Evolutionary conservation across 2,888 invertebrate genomes (phyloP).

Genomic region (Antheraea assamensis): DNA sequence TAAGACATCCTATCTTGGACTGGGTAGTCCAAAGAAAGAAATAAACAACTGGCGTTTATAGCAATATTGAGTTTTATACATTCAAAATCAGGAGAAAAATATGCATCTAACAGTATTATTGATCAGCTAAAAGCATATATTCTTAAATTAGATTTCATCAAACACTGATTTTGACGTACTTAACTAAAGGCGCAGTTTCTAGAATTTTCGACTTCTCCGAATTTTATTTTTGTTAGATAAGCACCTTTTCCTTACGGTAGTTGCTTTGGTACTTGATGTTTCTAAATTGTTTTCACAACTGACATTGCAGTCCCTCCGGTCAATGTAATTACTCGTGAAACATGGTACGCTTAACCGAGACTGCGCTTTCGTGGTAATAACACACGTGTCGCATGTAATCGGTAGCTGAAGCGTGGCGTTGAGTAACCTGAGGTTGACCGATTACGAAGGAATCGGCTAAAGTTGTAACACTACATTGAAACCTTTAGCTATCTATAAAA

Average conservation of each 20-base stretch:
- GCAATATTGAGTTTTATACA: no score
- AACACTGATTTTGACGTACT: no score
- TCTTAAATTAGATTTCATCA: no score
- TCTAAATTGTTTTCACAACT: slow-evolving; percentile 1
- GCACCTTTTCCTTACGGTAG: neutral
- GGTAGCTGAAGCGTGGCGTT: slow-evolving; percentile 54
- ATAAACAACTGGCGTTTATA: no score
- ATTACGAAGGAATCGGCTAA: slow-evolving; percentile 22
- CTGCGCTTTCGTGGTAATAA: slow-evolving; percentile 63
- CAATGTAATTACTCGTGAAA: slow-evolving; percentile 1
- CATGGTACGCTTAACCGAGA: slow-evolving; percentile 37
- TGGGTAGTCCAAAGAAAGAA: no score
- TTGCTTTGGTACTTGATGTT: neutral
- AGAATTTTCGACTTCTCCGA: no score
- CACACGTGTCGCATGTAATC: slow-evolving; percentile 37
- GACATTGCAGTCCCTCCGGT: neutral
- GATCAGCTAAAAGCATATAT: no score
- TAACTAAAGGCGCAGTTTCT: no score
- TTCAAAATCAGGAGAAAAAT: no score
- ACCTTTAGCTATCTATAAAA: slow-evolving; percentile 1
- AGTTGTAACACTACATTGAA: slow-evolving; percentile 26
- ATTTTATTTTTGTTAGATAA: no score
- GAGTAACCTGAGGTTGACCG: slow-evolving; percentile 44
- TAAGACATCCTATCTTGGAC: no score
- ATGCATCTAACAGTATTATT: no score